Conservation (phyloP, 1,140 invertebrate genomes). For the Drosophila subobscura region DNA sequence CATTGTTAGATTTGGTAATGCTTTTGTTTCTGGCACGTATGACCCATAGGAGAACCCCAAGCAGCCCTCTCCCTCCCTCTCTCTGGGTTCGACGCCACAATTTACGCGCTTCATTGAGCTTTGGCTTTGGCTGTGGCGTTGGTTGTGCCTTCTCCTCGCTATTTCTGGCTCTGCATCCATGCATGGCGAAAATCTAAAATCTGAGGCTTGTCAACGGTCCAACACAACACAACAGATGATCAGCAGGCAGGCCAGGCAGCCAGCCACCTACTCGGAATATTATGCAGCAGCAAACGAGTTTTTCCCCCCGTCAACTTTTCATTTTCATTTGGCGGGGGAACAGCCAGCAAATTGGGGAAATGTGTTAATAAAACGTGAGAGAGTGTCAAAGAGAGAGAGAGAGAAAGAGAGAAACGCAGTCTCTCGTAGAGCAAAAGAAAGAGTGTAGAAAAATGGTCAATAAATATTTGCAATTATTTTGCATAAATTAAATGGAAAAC, state of each 20-base stretch:
- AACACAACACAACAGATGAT: not conserved
- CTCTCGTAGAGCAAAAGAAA: not conserved
- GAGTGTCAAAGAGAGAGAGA: conserved; percentile 8
- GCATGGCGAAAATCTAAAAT: conserved; percentile 26
- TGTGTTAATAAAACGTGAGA: conserved; percentile 65
- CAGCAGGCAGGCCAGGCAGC: not conserved
- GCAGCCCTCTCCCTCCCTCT: not conserved
- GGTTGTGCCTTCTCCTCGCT: no score
- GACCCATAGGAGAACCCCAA: not conserved
- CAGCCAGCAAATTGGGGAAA: conserved; percentile 53
- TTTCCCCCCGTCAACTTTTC: conserved; percentile 56
- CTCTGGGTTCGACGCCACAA: conserved; percentile 11
- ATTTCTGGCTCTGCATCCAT: conserved; percentile 12
- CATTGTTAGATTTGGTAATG: conserved; percentile 19
- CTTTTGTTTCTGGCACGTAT: no score
- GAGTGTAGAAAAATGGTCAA: conserved; percentile 35
- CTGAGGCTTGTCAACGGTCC: conserved; percentile 42
- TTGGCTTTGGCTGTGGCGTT: conserved; percentile 9
- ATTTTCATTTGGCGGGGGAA: conserved; percentile 48
- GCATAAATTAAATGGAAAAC: conserved; percentile 63
- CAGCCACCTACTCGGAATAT: not conserved
- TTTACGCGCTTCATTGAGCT: conserved; percentile 62
- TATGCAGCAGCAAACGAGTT: conserved; percentile 63
- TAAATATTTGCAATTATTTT: conserved; percentile 54
- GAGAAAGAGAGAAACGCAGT: no score